phyloP scores from a whole-genome alignment of 1,140 invertebrate species.

The Cataglyphis hispanica region DNA sequence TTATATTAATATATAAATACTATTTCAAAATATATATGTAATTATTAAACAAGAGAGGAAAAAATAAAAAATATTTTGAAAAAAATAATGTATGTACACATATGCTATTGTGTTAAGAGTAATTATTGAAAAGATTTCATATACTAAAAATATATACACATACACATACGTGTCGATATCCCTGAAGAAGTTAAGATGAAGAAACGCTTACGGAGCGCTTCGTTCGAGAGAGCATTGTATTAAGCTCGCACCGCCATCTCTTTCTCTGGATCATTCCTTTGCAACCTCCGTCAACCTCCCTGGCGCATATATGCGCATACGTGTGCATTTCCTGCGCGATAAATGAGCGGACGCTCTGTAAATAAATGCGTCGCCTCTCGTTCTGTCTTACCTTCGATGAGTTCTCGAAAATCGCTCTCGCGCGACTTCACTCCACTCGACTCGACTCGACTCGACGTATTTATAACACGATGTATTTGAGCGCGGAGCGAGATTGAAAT shows the following conservation, averaged over 20 bases:
- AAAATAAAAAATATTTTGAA: no score
- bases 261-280: neutral
- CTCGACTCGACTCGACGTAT: conserved; percentile 1
- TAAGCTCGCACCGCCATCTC: conserved; percentile 7
- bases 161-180: no score
- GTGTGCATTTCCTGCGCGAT: conserved; percentile 36
- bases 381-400: neutral
- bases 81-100: no score
- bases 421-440: no score
- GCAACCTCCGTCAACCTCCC: neutral
- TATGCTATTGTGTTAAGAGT: no score
- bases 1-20: no score
- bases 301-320: neutral
- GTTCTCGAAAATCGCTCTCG: conserved; percentile 9
- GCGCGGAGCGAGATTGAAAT: conserved; percentile 1
- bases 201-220: neutral
- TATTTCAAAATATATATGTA: no score
- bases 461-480: conserved; percentile 23
- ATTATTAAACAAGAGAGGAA: no score
- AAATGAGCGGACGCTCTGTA: conserved; percentile 41
- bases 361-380: conserved; percentile 28
- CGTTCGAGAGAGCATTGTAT: neutral
- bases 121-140: no score
- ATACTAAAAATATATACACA: no score
- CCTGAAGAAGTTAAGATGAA: neutral